These are phyloP conservation scores for Zaprionus africanus DNA, from an alignment of 1,140 invertebrate genomes.

Conservation along the genomic window DNA sequence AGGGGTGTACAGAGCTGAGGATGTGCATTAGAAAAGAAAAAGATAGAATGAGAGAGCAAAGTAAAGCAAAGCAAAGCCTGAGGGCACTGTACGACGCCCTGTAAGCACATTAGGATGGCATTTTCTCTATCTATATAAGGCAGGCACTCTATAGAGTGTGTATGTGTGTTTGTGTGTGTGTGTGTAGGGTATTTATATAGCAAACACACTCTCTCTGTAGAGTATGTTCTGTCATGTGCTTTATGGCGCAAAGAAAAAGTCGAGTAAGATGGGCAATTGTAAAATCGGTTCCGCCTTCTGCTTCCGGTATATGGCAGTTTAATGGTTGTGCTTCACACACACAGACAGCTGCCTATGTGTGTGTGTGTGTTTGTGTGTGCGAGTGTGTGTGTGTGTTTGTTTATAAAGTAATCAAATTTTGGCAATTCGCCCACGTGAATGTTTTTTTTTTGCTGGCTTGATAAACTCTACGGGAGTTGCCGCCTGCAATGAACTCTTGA, in stretches of 20 bases:
- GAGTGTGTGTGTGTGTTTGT: not conserved
- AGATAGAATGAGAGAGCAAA: not conserved
- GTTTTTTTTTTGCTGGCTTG: not conserved
- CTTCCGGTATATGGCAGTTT: conserved; percentile 1
- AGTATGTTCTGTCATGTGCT: not conserved
- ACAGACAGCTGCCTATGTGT: too few species aligned
- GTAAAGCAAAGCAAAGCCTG: not conserved
- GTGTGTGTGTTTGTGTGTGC: not conserved
- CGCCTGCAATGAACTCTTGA: conserved; percentile 15
- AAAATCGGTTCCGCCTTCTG: conserved; percentile 2
- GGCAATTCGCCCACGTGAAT: conserved; percentile 22
- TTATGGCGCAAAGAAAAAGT: not conserved
- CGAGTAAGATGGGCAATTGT: not conserved
- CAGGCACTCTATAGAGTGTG: not conserved
- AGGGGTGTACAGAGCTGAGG: not conserved
- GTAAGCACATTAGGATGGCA: not conserved
- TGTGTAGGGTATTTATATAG: too few species aligned
- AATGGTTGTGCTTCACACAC: not conserved
- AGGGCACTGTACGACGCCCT: not conserved
- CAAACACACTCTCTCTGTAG: not conserved
- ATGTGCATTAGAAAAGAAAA: conserved; percentile 20
- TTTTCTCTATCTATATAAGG: not conserved
- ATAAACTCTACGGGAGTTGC: not conserved
- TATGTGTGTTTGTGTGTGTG: too few species aligned
- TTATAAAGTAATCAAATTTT: conserved; percentile 23